phyloP scores from a whole-genome alignment of 2,113 vertebrate species.

The Oenanthe oenanthe region DNA sequence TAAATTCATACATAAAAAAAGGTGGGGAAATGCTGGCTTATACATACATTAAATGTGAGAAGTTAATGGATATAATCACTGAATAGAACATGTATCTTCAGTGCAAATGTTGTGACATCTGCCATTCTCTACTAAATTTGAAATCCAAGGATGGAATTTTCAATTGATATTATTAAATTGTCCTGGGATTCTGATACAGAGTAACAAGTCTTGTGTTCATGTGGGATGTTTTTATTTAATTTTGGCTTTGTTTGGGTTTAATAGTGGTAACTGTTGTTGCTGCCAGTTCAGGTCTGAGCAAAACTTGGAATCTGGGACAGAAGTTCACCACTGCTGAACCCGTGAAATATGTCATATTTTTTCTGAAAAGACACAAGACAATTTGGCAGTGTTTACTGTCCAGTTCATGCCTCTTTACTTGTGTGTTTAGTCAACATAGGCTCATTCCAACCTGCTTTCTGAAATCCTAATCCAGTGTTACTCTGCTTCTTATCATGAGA shows the following conservation, averaged over 20 bases:
- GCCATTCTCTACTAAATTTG: background rate
- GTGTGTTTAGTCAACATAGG: background rate
- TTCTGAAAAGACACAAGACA: background rate
- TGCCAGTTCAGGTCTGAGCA: background rate
- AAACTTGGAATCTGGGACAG: background rate
- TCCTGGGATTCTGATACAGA: background rate
- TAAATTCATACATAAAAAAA: background rate
- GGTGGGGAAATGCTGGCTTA: rapidly evolving
- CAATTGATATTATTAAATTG: background rate
- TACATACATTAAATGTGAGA: background rate
- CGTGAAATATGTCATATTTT: background rate
- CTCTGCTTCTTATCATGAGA: background rate
- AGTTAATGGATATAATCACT: background rate
- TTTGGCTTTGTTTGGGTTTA: background rate
- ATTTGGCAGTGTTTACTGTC: background rate
- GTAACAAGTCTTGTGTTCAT: rapidly evolving
- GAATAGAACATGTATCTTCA: background rate
- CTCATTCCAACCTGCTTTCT: background rate
- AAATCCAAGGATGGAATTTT: background rate
- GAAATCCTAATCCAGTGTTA: background rate
- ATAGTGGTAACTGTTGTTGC: background rate
- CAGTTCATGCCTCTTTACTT: background rate
- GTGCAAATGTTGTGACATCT: background rate
- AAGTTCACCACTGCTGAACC: background rate
- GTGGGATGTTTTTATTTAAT: too few species aligned